These are phyloP conservation scores for Odontesthes bonariensis DNA, from an alignment of 2,113 vertebrate species.

Conservation along the genomic window DNA sequence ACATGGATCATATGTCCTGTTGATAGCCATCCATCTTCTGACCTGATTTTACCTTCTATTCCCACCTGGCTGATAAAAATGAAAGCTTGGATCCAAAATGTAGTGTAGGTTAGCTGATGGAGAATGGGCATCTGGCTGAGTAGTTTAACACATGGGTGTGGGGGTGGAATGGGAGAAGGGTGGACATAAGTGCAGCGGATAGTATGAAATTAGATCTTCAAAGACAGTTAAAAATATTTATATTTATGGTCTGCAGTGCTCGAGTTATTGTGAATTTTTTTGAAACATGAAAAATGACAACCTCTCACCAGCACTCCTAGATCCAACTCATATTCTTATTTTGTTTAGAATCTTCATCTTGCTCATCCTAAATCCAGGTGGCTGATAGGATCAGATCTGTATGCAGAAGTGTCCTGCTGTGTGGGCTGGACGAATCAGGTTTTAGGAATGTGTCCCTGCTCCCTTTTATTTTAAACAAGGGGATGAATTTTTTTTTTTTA, in stretches of 20 bases:
- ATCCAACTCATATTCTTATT: conserved; percentile 56
- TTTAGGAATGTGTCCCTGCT: conserved; percentile 28
- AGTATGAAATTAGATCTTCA: conserved; percentile 70
- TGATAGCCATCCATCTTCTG: conserved; percentile 49
- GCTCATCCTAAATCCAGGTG: conserved; percentile 51
- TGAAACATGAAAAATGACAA: conserved; percentile 18
- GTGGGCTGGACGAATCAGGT: conserved; percentile 22
- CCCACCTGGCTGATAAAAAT: conserved; percentile 54
- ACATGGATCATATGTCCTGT: conserved; percentile 41
- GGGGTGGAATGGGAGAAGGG: conserved; percentile 49
- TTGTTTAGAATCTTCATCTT: conserved; percentile 47
- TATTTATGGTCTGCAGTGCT: conserved; percentile 65
- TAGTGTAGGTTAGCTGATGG: conserved; percentile 44
- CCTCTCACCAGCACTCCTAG: conserved; percentile 31
- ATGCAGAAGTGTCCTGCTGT: conserved; percentile 39
- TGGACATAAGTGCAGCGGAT: conserved; percentile 26
- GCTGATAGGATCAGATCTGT: conserved; percentile 60
- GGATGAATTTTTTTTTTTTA: background rate
- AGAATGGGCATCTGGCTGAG: conserved; percentile 55
- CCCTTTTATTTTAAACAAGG: conserved; percentile 16
- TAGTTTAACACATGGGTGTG: conserved; percentile 68
- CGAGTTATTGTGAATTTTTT: conserved; percentile 38
- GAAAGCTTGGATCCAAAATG: conserved; percentile 50
- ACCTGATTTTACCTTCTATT: conserved; percentile 65
- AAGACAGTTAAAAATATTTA: conserved; percentile 60